Conservation (phyloP, 2,797 vertebrate genomes). For the Galago senegalensis region DNA sequence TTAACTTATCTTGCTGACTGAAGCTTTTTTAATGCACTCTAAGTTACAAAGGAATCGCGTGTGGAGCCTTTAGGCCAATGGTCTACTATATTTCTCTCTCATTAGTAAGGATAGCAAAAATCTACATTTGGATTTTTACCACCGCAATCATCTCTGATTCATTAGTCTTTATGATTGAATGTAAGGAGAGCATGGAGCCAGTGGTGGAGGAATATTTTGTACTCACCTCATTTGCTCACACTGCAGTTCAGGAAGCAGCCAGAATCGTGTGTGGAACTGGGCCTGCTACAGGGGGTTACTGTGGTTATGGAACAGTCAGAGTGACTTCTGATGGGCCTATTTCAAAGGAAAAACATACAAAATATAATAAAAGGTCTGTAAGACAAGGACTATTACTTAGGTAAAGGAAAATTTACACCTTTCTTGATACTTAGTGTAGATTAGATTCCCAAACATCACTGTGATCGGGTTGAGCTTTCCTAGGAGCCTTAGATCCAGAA, state of each 20-base stretch:
- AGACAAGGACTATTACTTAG: not conserved
- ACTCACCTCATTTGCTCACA: slow-evolving; percentile 79
- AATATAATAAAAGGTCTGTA: not conserved
- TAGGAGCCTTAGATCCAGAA: not conserved
- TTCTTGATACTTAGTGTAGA: not conserved
- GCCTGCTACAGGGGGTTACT: not conserved
- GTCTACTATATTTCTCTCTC: slow-evolving; percentile 89
- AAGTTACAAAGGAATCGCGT: slow-evolving; percentile 88
- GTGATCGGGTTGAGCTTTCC: accelerated
- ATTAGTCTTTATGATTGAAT: slow-evolving; percentile 86
- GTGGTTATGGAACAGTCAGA: not conserved
- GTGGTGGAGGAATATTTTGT: slow-evolving; percentile 62
- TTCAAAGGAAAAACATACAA: not conserved
- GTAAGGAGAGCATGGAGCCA: slow-evolving; percentile 75
- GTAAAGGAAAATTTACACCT: not conserved
- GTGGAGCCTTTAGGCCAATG: slow-evolving; percentile 86
- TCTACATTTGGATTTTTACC: slow-evolving; percentile 88
- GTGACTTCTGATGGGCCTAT: not conserved
- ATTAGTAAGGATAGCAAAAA: slow-evolving; percentile 89
- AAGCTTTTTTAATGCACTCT: slow-evolving; percentile 90
- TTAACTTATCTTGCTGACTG: slow-evolving; percentile 90
- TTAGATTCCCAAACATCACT: not conserved
- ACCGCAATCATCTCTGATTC: slow-evolving; percentile 85
- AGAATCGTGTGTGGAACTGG: not conserved
- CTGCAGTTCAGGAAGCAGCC: slow-evolving; percentile 38